These are phyloP conservation scores for Neogale vison DNA, from an alignment of 2,113 vertebrate species.

Conservation along the genomic window DNA sequence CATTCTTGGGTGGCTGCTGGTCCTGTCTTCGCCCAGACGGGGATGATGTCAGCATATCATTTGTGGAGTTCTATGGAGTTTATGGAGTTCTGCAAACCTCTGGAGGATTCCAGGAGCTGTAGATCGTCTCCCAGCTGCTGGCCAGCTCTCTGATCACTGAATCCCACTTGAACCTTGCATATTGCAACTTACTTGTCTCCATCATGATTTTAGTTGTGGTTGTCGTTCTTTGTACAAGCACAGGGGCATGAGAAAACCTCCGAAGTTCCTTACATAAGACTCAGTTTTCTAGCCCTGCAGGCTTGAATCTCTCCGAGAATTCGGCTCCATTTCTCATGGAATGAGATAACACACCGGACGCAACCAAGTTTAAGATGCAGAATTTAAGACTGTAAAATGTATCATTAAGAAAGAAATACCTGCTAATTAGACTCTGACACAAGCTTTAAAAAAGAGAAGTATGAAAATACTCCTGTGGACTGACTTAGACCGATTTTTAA, in stretches of 20 bases:
- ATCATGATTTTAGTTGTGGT: background rate
- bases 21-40: conserved; percentile 64
- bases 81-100: conserved; percentile 52
- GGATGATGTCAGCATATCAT: conserved; percentile 72
- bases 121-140: conserved; percentile 37
- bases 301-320: background rate
- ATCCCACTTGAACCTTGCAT: background rate
- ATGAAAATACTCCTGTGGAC: background rate
- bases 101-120: conserved; percentile 47
- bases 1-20: conserved; percentile 58
- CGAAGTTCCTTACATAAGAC: background rate
- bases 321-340: background rate
- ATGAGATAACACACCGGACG: background rate
- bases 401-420: background rate
- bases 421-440: too few relatives aligned
- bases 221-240: background rate
- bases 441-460: background rate
- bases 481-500: background rate
- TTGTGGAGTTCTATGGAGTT: background rate
- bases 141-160: conserved; percentile 10
- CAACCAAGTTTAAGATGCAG: background rate
- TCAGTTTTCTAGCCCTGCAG: background rate
- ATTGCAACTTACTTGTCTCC: background rate
- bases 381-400: background rate
- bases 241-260: background rate